Conservation (phyloP, 2,888 invertebrate species). For the Drosophila infuscata region DNA sequence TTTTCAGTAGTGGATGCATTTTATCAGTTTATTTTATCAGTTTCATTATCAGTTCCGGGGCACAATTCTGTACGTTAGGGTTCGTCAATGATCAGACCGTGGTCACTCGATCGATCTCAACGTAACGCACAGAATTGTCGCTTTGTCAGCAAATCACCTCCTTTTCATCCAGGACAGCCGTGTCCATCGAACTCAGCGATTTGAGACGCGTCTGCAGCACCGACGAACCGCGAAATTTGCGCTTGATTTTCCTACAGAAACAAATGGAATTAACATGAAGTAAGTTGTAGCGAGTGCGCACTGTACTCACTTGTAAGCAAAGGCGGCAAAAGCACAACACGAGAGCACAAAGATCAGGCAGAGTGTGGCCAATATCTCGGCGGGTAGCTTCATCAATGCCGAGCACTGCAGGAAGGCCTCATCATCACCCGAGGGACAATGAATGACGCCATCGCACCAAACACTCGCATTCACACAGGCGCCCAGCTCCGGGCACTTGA, state of each 20-base stretch:
- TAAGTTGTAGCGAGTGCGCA: neutral
- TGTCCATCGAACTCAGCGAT: constrained; percentile 90
- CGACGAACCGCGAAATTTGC: constrained; percentile 90
- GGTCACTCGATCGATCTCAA: constrained; percentile 95
- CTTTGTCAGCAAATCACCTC: constrained; percentile 98
- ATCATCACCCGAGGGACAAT: constrained; percentile 93
- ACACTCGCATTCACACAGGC: constrained; percentile 92
- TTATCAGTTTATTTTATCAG: constrained; percentile 10
- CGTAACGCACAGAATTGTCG: constrained; percentile 97
- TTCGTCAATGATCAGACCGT: constrained; percentile 90
- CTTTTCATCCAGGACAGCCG: constrained; percentile 93
- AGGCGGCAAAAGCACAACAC: constrained; percentile 85
- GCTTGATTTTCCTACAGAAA: constrained; percentile 85
- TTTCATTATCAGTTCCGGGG: constrained; percentile 78
- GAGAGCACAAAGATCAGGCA: constrained; percentile 85
- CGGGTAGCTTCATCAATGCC: constrained; percentile 91
- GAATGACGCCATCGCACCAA: constrained; percentile 92
- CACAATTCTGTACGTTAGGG: constrained; percentile 84
- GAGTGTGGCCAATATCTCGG: constrained; percentile 88
- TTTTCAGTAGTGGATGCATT: constrained; percentile 37
- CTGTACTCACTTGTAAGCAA: constrained; percentile 86
- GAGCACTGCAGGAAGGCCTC: constrained; percentile 93
- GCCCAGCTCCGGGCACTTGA: constrained; percentile 91
- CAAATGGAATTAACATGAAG: neutral
- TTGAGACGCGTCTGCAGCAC: constrained; percentile 92